Percentiles rank a stretch among this genome's conserved stretches.
phyloP scores from a whole-genome alignment of 2,113 vertebrate species.

The Elephas maximus region DNA sequence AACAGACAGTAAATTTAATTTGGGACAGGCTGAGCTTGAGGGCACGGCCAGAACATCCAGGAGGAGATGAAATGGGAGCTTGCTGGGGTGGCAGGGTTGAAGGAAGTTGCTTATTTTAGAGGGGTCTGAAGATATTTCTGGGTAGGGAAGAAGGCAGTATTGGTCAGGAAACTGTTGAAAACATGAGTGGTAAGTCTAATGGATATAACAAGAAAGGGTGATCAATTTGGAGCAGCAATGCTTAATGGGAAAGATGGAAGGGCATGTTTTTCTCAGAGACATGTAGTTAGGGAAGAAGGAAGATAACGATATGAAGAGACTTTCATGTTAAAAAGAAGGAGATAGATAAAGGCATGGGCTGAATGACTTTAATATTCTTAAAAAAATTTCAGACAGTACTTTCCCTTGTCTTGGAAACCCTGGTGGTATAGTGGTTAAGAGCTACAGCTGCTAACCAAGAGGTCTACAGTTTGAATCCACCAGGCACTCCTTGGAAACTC shows the following conservation, averaged over 20 bases:
- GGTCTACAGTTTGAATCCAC: too few relatives aligned
- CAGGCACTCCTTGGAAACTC: too few relatives aligned
- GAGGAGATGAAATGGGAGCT: neutral
- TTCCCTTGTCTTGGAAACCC: too few relatives aligned
- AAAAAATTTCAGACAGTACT: neutral
- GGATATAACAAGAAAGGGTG: neutral
- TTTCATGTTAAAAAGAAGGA: conserved; percentile 26
- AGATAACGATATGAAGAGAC: neutral
- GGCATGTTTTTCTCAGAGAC: neutral
- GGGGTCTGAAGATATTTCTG: neutral
- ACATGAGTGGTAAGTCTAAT: neutral
- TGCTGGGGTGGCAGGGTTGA: neutral
- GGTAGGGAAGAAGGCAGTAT: neutral
- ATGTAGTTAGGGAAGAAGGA: conserved; percentile 21
- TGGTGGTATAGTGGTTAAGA: too few relatives aligned
- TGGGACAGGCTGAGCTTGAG: neutral
- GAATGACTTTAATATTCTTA: conserved; percentile 19
- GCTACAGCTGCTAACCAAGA: too few relatives aligned
- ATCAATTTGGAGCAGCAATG: neutral
- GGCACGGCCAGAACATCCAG: neutral
- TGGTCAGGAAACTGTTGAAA: neutral
- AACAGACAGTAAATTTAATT: conserved; percentile 14
- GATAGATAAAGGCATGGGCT: neutral
- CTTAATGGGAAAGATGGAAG: neutral
- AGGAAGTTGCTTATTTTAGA: neutral